phyloP scores from a whole-genome alignment of 2,888 invertebrate genomes.

The Villa cingulata region DNA sequence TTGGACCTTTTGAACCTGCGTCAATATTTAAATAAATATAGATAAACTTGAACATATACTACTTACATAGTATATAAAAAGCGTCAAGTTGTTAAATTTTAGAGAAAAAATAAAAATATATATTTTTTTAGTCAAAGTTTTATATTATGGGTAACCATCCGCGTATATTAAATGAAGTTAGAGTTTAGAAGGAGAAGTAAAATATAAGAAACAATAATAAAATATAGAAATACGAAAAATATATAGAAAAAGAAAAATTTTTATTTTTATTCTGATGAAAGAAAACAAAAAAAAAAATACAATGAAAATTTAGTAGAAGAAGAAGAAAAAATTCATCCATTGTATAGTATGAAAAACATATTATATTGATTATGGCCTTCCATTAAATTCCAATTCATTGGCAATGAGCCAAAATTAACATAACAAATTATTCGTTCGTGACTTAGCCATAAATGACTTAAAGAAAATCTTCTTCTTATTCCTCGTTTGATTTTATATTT shows the following conservation, averaged over 20 bases:
- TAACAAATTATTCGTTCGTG: constrained; percentile 39
- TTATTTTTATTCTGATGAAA: too few relatives aligned
- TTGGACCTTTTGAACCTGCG: constrained; percentile 5
- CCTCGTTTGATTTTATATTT: too few relatives aligned
- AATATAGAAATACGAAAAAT: too few relatives aligned
- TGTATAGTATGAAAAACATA: constrained; percentile 2
- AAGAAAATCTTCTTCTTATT: background rate
- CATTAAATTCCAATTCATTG: constrained; percentile 17
- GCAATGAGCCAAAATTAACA: constrained; percentile 27
- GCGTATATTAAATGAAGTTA: too few relatives aligned
- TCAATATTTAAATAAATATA: background rate
- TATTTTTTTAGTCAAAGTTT: too few relatives aligned
- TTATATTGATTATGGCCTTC: constrained; percentile 14
- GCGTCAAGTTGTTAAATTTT: constrained; percentile 1
- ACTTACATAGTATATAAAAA: constrained; percentile 2
- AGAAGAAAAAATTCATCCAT: background rate
- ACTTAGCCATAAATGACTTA: constrained; percentile 36
- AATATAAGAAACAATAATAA: too few relatives aligned
- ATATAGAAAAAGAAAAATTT: too few relatives aligned
- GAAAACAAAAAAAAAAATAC: background rate
- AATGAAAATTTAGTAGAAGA: background rate
- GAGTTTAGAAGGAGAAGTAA: too few relatives aligned
- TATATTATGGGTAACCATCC: too few relatives aligned
- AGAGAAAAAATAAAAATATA: background rate
- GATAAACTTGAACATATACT: background rate